Conservation (phyloP, 2,113 vertebrate genomes). For the Atractosteus spatula region DNA sequence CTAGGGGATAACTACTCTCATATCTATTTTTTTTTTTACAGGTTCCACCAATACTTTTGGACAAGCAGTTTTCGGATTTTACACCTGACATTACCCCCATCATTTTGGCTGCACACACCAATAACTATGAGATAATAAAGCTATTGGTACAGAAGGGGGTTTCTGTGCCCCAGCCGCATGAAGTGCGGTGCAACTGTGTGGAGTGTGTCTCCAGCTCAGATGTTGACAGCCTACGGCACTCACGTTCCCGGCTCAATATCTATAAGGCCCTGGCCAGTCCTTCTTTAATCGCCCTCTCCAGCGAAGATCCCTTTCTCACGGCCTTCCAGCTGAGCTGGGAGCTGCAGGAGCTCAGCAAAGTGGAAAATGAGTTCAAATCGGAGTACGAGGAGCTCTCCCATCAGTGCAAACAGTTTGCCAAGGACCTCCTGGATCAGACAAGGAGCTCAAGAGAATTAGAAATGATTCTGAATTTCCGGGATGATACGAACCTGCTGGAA, state of each 20-base stretch:
- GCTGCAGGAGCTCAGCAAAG: slow-evolving; percentile 89
- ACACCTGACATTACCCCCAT: slow-evolving; percentile 96
- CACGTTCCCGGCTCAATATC: slow-evolving; percentile 91
- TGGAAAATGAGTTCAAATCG: slow-evolving; percentile 95
- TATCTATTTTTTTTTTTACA: slow-evolving; percentile 41
- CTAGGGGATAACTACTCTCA: too few relatives aligned
- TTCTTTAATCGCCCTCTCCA: slow-evolving; percentile 87
- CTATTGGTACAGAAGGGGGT: slow-evolving; percentile 91
- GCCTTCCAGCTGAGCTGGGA: slow-evolving; percentile 97
- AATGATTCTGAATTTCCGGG: slow-evolving; percentile 92
- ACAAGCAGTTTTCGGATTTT: slow-evolving; percentile 96
- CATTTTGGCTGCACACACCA: slow-evolving; percentile 95
- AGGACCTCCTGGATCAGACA: slow-evolving; percentile 94
- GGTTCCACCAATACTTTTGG: slow-evolving; percentile 88
- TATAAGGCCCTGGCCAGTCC: slow-evolving; percentile 91
- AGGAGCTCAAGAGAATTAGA: slow-evolving; percentile 91
- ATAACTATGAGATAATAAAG: slow-evolving; percentile 97
- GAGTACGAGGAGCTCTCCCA: slow-evolving; percentile 91
- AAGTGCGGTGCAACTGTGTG: slow-evolving; percentile 89
- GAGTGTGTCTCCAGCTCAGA: slow-evolving; percentile 90
- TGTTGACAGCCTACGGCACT: slow-evolving; percentile 90
- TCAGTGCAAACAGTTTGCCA: slow-evolving; percentile 90
- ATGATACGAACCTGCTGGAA: slow-evolving; percentile 82
- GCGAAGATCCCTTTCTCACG: slow-evolving; percentile 94
- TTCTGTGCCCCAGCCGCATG: slow-evolving; percentile 89